A percentile compares a stretch with the other conserved stretches of the same genome.
Conservation (phyloP, 2,113 vertebrate genomes). For the Helogale parvula region DNA sequence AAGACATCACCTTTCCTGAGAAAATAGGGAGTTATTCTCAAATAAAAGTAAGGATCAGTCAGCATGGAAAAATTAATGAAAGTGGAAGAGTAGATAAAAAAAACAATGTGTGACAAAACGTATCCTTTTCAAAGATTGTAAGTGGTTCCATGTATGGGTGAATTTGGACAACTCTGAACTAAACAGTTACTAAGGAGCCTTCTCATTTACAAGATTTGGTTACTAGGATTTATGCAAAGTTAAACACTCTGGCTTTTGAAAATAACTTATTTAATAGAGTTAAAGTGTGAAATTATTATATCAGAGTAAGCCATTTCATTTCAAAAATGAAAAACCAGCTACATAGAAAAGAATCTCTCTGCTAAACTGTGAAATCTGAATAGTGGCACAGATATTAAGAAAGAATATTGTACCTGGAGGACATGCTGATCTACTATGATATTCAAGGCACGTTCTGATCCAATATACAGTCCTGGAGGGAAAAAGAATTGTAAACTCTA, state of each 20-base stretch:
- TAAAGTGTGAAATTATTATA: background rate
- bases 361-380: background rate
- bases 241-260: background rate
- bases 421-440: background rate
- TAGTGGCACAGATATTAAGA: background rate
- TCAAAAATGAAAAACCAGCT: background rate
- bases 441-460: background rate
- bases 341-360: background rate
- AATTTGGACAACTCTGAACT: background rate
- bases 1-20: background rate
- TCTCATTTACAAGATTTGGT: background rate
- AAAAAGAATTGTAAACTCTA: background rate
- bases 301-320: background rate
- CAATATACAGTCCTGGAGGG: accelerated
- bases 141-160: background rate
- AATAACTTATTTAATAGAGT: background rate
- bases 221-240: background rate
- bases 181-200: background rate
- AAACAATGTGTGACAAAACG: background rate
- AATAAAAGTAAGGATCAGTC: background rate
- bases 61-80: background rate
- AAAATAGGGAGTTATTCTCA: background rate
- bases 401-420: background rate
- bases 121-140: background rate
- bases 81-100: background rate